Conservation (phyloP, 1,140 invertebrate species). For the Popillia japonica region DNA sequence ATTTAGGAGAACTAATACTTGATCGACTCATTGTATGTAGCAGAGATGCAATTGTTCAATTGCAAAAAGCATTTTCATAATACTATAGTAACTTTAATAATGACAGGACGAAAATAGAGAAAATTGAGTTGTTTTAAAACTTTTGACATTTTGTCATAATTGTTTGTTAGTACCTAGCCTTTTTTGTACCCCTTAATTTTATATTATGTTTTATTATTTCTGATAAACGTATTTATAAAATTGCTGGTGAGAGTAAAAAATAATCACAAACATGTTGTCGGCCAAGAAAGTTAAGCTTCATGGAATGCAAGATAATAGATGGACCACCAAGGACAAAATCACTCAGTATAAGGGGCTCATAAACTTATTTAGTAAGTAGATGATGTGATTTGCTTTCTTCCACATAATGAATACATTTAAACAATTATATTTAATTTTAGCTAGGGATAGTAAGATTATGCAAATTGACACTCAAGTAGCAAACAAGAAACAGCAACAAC, state of each 20-base stretch:
- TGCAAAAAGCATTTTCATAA: neutral
- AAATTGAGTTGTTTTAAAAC: neutral
- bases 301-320: slow-evolving; percentile 65
- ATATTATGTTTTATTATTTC: slow-evolving; percentile 13
- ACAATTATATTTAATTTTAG: slow-evolving; percentile 54
- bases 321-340: slow-evolving; percentile 67
- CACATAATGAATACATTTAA: neutral
- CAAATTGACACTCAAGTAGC: slow-evolving; percentile 61
- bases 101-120: neutral
- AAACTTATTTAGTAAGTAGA: slow-evolving; percentile 64
- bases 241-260: neutral
- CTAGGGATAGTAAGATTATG: slow-evolving; percentile 64
- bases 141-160: slow-evolving; percentile 13
- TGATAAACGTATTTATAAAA: neutral
- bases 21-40: too few species aligned
- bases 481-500: slow-evolving; percentile 63
- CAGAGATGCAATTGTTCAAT: too few species aligned
- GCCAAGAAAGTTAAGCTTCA: slow-evolving; percentile 62
- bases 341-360: slow-evolving; percentile 66
- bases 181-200: neutral
- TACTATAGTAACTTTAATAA: neutral
- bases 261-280: slow-evolving; percentile 58
- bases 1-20: too few species aligned
- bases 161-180: neutral
- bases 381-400: neutral